These are phyloP conservation scores for Ondatra zibethicus DNA, from an alignment of 2,113 vertebrate species.

Conservation along the genomic window DNA sequence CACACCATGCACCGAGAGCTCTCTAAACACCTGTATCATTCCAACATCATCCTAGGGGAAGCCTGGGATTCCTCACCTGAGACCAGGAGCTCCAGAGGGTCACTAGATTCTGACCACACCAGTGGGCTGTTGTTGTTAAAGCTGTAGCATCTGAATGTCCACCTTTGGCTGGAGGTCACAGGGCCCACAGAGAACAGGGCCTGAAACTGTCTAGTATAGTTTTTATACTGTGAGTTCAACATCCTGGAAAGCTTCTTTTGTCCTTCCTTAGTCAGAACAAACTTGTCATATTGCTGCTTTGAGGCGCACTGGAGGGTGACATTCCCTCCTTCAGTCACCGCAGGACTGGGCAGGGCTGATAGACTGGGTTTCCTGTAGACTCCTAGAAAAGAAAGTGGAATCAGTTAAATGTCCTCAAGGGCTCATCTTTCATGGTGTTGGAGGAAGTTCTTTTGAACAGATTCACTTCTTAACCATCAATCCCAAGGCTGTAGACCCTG, in stretches of 20 bases:
- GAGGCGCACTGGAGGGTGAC: neutral
- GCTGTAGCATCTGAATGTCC: neutral
- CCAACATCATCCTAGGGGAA: neutral
- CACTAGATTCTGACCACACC: neutral
- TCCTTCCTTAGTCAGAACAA: neutral
- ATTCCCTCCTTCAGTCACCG: neutral
- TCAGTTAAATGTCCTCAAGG: neutral
- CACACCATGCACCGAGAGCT: fast-evolving
- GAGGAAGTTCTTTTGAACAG: neutral
- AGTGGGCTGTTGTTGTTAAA: fast-evolving
- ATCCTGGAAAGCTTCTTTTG: no score
- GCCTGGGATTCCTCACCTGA: neutral
- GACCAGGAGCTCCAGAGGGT: neutral
- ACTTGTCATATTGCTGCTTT: neutral
- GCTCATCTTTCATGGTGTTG: neutral
- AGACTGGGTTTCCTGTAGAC: no score
- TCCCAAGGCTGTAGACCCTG: neutral
- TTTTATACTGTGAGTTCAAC: no score
- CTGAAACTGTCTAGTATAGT: no score
- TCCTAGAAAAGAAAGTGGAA: no score
- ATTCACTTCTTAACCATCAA: neutral
- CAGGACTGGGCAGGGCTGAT: no score
- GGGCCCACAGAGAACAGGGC: no score
- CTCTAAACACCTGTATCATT: neutral
- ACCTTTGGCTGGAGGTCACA: no score